Base-by-base conservation (phyloP, 2,888 invertebrate species). In the Pilophorus perplexus region DNA sequence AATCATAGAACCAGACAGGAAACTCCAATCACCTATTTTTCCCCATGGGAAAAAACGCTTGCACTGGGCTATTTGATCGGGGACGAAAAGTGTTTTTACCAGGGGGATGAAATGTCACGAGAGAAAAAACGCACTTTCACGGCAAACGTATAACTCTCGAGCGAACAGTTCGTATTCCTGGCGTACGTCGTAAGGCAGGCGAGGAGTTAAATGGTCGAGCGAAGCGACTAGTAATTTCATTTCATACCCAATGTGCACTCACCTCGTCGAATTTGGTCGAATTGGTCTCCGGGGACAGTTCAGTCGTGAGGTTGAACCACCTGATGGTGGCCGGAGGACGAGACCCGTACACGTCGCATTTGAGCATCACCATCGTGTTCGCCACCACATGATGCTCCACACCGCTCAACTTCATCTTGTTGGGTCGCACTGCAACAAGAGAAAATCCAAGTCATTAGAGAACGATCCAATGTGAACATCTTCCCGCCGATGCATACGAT, bases 251-350 rank as follows among this genome's bases (percentile, higher is more conserved):
- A 37, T n/a, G n/a, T 22, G 46, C 46, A 46, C 38, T 38, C 33
- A 59, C 59, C 59, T 59, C 59, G 59, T 59, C 44, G 40, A 59
- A 59, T 40, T 40, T 59, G 42, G 59, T 59, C 25, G 59, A 59
- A 40, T 59, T 59, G 23, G 40, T 40, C 25, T 59, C 62, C 18
- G 46, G 28, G 28, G 46, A 33, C 16, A 62, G 68, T 4, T 40
- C 55, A 54, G 80, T 77, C 0, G 89, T 85, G 16, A 87, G 86
- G 76, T 93, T 93, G 79, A 83, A 89, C 93, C 93, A 94, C 67
- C 87, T 85, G 68, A 94, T 83, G 72, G 84, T 85, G 8, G 93
- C 93, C 0, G 90, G 84, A 0, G 94, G 94, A 50, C 89, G 80
- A 0, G 93, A 92, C 0, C 90, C 92, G 37, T 83, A 83, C 2